Evolutionary conservation across 2,113 vertebrate species (phyloP).

Genomic region (Neofelis nebulosa): DNA sequence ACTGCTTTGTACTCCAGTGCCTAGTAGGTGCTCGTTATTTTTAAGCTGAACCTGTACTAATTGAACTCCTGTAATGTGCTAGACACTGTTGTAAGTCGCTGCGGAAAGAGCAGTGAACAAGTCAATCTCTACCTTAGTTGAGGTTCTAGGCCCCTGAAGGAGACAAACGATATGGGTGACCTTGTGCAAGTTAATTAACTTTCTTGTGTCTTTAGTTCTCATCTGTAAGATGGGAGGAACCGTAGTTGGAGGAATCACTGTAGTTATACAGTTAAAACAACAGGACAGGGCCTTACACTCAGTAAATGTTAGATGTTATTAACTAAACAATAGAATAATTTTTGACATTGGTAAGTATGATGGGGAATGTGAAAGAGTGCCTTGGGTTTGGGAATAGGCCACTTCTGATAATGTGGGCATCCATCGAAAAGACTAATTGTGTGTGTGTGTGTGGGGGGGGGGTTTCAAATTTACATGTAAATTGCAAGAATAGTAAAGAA

Average conservation of each 20-base stretch:
- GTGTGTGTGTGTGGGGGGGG: not conserved
- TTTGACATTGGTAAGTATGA: not conserved
- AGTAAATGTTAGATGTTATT: not conserved
- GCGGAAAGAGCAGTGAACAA: not conserved
- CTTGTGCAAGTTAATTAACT: not conserved
- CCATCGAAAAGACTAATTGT: not conserved
- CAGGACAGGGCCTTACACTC: not conserved
- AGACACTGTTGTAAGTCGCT: not conserved
- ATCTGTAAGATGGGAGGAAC: not conserved
- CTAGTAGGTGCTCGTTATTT: not conserved
- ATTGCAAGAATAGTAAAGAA: constrained; percentile 10
- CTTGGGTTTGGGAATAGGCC: not conserved
- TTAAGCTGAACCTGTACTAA: not conserved
- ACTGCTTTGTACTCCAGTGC: not conserved
- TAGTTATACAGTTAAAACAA: not conserved
- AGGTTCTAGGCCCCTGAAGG: not conserved
- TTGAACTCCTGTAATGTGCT: not conserved
- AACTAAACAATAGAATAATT: not conserved
- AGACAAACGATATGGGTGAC: not conserved
- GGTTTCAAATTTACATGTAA: not conserved
- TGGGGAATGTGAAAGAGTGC: not conserved
- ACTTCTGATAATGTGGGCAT: not conserved
- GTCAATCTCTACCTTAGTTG: not conserved
- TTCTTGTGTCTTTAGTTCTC: not conserved
- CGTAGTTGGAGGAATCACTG: not conserved